Evolutionary conservation across 2,113 vertebrate genomes (phyloP).

Genomic region (Calidris pugnax): DNA sequence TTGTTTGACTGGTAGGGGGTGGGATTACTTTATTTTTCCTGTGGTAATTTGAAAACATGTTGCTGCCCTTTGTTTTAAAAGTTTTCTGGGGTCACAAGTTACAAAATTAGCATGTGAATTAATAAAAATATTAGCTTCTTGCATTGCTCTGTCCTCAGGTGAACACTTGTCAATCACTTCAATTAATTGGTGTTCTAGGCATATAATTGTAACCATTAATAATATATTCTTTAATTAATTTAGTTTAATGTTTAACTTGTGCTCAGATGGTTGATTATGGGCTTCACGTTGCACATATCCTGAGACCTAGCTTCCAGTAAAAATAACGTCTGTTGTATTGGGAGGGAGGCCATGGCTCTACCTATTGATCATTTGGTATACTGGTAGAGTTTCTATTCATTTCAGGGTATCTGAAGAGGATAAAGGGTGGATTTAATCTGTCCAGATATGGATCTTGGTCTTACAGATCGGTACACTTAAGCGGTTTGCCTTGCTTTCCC

Average conservation of each 20-base stretch:
- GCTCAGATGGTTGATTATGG: neutral
- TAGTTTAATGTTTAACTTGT: neutral
- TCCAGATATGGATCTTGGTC: neutral
- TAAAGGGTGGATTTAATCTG: neutral
- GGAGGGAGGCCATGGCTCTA: neutral
- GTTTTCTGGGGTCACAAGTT: slow-evolving; percentile 49
- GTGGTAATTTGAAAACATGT: slow-evolving; percentile 39
- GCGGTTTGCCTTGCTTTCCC: neutral
- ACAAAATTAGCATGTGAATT: slow-evolving; percentile 39
- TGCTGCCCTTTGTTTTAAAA: slow-evolving; percentile 39
- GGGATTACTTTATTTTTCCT: slow-evolving; percentile 54
- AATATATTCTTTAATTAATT: neutral
- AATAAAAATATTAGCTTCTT: slow-evolving; percentile 31
- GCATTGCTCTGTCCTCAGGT: slow-evolving; percentile 25
- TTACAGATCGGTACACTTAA: neutral
- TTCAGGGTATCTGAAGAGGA: neutral
- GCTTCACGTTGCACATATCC: neutral
- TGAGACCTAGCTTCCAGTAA: neutral
- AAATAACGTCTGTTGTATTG: neutral
- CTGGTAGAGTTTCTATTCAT: neutral
- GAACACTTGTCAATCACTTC: neutral
- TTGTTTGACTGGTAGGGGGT: neutral
- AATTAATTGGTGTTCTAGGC: slow-evolving; percentile 6
- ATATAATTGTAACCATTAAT: slow-evolving; percentile 31
- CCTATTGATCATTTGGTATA: neutral